Conservation (phyloP, 1,140 invertebrate species). For the Portunus trituberculatus region DNA sequence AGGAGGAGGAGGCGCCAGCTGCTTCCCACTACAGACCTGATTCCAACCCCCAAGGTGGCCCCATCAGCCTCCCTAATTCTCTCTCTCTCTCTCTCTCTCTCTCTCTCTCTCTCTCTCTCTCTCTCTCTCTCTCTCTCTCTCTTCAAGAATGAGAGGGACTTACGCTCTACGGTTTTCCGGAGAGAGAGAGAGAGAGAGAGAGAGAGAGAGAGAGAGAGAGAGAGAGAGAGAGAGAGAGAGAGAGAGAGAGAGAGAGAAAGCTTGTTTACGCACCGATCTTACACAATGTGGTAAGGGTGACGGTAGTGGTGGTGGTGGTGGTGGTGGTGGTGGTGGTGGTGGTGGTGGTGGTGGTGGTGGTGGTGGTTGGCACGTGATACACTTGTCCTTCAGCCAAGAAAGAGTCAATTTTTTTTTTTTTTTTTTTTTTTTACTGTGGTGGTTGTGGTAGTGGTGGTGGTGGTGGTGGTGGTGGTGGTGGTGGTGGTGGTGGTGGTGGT, state of each 20-base stretch:
- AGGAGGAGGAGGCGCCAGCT: constrained; percentile 13
- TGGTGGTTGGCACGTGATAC: neutral
- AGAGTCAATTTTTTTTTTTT: neutral
- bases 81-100: constrained; percentile 50
- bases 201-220: no score
- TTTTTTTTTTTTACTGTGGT: neutral
- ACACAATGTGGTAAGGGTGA: neutral
- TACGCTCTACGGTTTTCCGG: no score
- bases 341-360: neutral
- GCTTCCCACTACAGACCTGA: constrained; percentile 38
- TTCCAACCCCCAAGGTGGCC: neutral
- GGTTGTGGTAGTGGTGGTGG: neutral
- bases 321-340: neutral
- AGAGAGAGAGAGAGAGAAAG: no score
- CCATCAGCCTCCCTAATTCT: neutral
- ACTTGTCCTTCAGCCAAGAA: neutral
- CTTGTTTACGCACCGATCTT: no score
- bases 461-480: neutral
- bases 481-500: neutral
- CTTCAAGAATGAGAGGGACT: neutral
- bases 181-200: no score
- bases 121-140: constrained; percentile 35
- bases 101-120: constrained; percentile 44
- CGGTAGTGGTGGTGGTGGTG: neutral
- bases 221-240: no score